Base-by-base conservation (phyloP, 2,888 invertebrate species). In the Ichneumoninae sp. region DNA sequence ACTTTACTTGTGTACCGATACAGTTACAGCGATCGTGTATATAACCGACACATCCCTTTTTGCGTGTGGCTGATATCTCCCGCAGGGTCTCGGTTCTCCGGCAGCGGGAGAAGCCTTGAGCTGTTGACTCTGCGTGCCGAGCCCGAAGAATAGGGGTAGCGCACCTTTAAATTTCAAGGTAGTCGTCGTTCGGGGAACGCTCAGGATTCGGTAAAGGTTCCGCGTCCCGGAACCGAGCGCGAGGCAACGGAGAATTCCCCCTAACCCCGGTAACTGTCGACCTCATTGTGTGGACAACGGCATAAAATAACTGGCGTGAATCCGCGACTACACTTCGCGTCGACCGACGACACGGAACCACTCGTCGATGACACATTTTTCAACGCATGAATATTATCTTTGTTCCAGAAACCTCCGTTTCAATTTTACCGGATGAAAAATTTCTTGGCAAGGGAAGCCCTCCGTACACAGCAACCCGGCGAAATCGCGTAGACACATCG, bases 91-190 rank as follows among this genome's bases (percentile, higher is more conserved):
- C 1, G 16, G 30, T 16, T 75, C 4, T n/a, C 74, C 52, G 19
- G 40, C 19, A 52, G n/a, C 22, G n/a, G 44, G 47, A 47, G 33
- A 26, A 30, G 47, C 60, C 33, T 16, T 4, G 63, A 22, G 65
- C 33, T 33, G 33, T 75, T 50, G 74, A 63, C 50, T 50, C 33
- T 16, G 63, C 16, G 4, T 65, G 65, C 19, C 65, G 65, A 78
- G 6, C 63, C 16, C 33, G n/a, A 57, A 66, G 80, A 71, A 83
- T 80, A 76, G 76, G 77, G 50, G 70, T 22, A 69, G 84, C 19
- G 81, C 84, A 54, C 68, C 84, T 82, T 84, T 84, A 81, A 84
- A 84, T 82, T 84, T 82, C 74, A 77, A 82, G 73, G 47, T 54
- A 68, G 73, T 65, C 22, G 60, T 22, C 54, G 73, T 78, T 79